These are phyloP conservation scores for Zaprionus obscuricornis DNA, from an alignment of 2,888 invertebrate genomes.

Conservation along the genomic window DNA sequence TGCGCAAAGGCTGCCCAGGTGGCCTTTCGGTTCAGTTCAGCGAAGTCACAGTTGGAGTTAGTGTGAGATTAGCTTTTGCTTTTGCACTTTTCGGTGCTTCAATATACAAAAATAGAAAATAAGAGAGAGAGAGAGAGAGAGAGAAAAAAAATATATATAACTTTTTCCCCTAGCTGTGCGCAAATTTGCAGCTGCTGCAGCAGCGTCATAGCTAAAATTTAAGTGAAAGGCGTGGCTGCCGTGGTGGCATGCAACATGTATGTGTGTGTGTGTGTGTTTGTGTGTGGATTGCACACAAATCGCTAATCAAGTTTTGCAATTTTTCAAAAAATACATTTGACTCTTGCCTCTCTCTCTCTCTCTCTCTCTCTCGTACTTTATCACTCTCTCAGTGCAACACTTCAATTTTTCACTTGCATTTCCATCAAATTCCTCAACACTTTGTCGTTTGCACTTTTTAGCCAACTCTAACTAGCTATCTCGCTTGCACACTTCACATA, in stretches of 20 bases:
- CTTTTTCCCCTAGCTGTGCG: conserved; percentile 29
- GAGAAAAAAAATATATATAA: too few species aligned
- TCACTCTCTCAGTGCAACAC: too few species aligned
- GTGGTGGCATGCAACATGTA: neutral
- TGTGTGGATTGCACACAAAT: conserved; percentile 27
- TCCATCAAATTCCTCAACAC: conserved; percentile 17
- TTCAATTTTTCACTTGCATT: neutral
- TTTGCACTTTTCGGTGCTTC: conserved; percentile 26
- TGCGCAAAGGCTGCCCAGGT: conserved; percentile 49
- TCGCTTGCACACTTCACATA: conserved; percentile 15
- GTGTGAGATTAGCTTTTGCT: conserved; percentile 50
- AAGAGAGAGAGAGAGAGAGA: too few species aligned
- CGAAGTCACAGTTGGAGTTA: conserved; percentile 34
- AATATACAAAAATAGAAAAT: conserved; percentile 1
- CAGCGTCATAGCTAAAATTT: conserved; percentile 42
- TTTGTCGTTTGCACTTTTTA: too few species aligned
- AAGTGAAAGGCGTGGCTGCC: conserved; percentile 43
- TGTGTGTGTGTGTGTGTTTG: too few species aligned
- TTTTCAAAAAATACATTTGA: conserved; percentile 56
- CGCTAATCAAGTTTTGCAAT: conserved; percentile 74
- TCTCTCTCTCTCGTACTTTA: neutral
- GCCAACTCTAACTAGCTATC: too few species aligned
- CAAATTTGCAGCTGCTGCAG: conserved; percentile 43
- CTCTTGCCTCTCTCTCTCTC: neutral
- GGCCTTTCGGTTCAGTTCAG: conserved; percentile 24